These are phyloP conservation scores for Napeogenes sylphis DNA, from an alignment of 2,888 invertebrate species.

Conservation along the genomic window DNA sequence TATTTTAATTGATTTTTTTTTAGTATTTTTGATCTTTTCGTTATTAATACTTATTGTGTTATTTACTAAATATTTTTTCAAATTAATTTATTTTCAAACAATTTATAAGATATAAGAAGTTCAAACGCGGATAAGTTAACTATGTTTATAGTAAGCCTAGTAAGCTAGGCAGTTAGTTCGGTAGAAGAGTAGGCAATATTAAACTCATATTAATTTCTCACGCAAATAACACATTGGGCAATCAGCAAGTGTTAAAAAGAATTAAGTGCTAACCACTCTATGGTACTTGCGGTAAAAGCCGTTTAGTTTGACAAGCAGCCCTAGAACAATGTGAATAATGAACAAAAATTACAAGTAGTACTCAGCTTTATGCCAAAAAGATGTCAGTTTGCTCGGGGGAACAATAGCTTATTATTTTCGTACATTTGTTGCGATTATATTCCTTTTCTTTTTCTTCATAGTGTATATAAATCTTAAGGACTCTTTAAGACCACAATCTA, in stretches of 20 bases:
- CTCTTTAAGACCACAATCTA: conserved; percentile 46
- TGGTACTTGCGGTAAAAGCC: conserved; percentile 46
- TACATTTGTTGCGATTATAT: conserved; percentile 70
- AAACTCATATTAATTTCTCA: conserved; percentile 26
- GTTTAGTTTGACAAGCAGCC: conserved; percentile 49
- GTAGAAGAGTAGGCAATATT: not conserved
- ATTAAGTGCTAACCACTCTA: conserved; percentile 50
- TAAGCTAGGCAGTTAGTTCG: not conserved
- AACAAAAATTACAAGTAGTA: conserved; percentile 52
- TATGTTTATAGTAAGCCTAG: no score
- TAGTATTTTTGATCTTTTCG: no score
- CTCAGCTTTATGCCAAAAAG: conserved; percentile 64
- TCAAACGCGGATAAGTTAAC: no score
- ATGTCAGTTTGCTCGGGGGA: conserved; percentile 52
- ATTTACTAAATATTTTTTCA: no score
- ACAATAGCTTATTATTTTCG: conserved; percentile 66
- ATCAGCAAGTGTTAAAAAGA: conserved; percentile 41
- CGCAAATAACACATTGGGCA: conserved; percentile 30
- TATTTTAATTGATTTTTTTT: no score
- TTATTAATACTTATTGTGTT: no score
- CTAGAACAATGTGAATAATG: conserved; percentile 66
- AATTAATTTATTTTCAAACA: no score
- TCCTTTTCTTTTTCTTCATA: conserved; percentile 53
- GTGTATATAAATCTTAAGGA: conserved; percentile 44
- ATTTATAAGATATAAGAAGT: no score